These are phyloP conservation scores for Madoqua kirkii DNA, from an alignment of 2,113 vertebrate genomes.

Conservation along the genomic window DNA sequence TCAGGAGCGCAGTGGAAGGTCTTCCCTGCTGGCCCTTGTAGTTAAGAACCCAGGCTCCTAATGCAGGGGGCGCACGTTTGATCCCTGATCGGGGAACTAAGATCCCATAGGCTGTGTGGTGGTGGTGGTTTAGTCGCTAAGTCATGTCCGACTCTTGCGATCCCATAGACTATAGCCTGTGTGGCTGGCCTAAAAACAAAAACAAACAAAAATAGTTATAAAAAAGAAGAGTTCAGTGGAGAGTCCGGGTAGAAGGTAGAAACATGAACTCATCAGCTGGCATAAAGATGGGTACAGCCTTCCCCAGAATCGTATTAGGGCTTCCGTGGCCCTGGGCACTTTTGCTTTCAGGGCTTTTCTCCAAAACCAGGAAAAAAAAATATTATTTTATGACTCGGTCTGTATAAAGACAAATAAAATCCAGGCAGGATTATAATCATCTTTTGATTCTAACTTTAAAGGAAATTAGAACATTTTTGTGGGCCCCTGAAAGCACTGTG, in stretches of 20 bases:
- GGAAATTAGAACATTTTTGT: background rate
- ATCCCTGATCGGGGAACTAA: background rate
- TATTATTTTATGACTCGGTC: background rate
- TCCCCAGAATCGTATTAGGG: fast-evolving
- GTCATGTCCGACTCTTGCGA: background rate
- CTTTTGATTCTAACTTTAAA: background rate
- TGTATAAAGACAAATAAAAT: background rate
- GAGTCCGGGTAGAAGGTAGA: background rate
- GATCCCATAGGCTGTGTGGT: background rate
- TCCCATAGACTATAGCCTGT: background rate
- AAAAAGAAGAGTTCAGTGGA: background rate
- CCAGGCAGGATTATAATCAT: background rate
- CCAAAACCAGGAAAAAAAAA: background rate
- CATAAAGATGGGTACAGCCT: fast-evolving
- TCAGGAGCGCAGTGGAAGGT: background rate
- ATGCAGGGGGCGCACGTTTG: background rate
- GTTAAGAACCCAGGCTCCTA: background rate
- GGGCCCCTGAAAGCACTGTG: background rate
- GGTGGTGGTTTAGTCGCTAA: background rate
- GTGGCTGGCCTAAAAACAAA: background rate
- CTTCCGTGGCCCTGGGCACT: fast-evolving
- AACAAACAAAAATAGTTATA: background rate
- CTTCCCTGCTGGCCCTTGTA: background rate
- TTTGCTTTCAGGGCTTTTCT: background rate
- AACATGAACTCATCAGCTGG: fast-evolving